Evolutionary conservation across 2,888 invertebrate species (phyloP).

Genomic region (Petrolisthes manimaculis): DNA sequence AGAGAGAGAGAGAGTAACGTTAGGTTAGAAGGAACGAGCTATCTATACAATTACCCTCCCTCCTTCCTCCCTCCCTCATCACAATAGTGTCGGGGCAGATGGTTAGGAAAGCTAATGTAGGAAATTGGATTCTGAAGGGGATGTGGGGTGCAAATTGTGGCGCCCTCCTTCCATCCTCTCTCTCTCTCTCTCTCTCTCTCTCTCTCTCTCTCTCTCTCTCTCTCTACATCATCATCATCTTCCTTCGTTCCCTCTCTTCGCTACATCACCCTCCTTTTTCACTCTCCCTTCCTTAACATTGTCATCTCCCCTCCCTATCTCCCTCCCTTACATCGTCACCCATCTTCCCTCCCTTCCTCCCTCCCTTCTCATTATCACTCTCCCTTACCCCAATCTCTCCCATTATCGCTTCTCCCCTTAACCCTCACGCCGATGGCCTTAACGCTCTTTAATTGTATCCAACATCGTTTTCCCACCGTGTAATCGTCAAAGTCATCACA

Average conservation of each 20-base stretch:
- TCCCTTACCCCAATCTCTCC: not conserved
- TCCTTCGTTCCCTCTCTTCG: not conserved
- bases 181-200: not conserved
- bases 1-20: not conserved
- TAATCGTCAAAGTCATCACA: no score
- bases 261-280: not conserved
- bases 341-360: not conserved
- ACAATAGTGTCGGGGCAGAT: not conserved
- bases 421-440: not conserved
- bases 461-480: no score
- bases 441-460: no score
- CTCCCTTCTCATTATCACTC: not conserved
- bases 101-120: conserved; percentile 1
- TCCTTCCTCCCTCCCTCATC: not conserved
- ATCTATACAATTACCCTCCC: not conserved
- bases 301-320: not conserved
- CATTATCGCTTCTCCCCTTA: not conserved
- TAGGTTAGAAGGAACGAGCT: not conserved
- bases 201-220: not conserved
- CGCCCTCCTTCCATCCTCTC: no score
- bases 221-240: not conserved
- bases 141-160: not conserved
- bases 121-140: not conserved
- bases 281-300: not conserved
- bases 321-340: not conserved